A percentile compares a stretch with the other conserved stretches of the same genome.
phyloP scores from a whole-genome alignment of 2,113 vertebrate species.

The Myrmecobius fasciatus region DNA sequence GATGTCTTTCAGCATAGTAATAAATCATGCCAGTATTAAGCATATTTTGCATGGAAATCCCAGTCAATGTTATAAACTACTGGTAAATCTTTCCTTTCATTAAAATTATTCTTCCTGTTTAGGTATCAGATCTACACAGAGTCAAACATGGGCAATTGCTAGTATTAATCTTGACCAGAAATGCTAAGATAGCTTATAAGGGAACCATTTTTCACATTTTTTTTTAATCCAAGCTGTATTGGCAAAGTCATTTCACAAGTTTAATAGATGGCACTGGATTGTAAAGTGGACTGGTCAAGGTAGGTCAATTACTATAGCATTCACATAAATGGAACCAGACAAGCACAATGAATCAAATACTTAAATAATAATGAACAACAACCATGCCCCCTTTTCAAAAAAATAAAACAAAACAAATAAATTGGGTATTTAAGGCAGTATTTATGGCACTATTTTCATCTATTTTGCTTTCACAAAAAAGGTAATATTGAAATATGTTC shows the following conservation, averaged over 20 bases:
- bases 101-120: conserved; percentile 51
- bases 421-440: conserved; percentile 36
- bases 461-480: conserved; percentile 45
- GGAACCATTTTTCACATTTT: conserved; percentile 62
- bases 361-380: conserved; percentile 67
- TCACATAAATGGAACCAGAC: conserved; percentile 68
- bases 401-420: conserved; percentile 48
- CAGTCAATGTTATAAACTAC: conserved; percentile 27
- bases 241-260: conserved; percentile 73
- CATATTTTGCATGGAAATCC: conserved; percentile 48
- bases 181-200: conserved; percentile 41
- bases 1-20: conserved; percentile 40
- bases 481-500: background rate
- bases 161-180: conserved; percentile 68
- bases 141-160: conserved; percentile 54
- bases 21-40: conserved; percentile 13
- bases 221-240: conserved; percentile 55
- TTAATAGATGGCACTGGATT: conserved; percentile 67
- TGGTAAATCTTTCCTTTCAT: conserved; percentile 59
- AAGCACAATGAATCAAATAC: conserved; percentile 60
- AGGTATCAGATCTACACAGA: conserved; percentile 41
- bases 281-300: conserved; percentile 64
- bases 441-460: conserved; percentile 49
- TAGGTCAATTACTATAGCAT: conserved; percentile 54
- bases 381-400: background rate